phyloP scores from a whole-genome alignment of 2,113 vertebrate genomes.

The Rhodinocichla rosea region DNA sequence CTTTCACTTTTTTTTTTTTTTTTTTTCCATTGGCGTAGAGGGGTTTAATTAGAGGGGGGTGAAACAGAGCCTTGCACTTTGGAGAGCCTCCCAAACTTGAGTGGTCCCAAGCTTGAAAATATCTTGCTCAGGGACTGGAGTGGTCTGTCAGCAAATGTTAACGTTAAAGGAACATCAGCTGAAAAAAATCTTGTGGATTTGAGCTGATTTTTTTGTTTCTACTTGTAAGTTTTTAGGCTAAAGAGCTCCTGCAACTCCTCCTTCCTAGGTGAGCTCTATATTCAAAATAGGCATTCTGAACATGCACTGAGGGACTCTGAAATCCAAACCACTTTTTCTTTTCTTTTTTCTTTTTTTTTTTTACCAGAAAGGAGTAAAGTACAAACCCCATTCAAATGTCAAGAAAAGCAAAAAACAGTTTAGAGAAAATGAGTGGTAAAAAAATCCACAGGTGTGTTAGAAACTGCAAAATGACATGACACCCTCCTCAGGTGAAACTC shows the following conservation, averaged over 20 bases:
- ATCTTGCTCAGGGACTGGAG: background rate
- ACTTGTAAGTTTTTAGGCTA: background rate
- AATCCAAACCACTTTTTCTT: background rate
- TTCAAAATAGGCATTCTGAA: background rate
- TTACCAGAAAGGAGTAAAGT: background rate
- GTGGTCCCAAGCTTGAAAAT: background rate
- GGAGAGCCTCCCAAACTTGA: background rate
- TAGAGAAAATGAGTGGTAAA: background rate
- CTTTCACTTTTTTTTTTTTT: background rate
- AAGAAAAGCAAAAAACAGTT: background rate
- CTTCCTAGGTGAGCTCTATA: background rate
- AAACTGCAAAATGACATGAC: background rate
- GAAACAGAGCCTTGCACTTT: background rate
- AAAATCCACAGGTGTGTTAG: background rate
- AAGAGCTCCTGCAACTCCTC: background rate
- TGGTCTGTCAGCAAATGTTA: background rate
- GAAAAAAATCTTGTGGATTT: background rate
- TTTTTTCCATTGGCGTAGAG: fast-evolving
- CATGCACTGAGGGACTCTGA: background rate
- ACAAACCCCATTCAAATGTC: background rate
- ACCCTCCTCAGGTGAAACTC: background rate
- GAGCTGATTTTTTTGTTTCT: background rate
- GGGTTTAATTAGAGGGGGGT: background rate
- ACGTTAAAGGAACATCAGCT: background rate
- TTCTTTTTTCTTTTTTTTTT: background rate